Base-by-base conservation (phyloP, 1,140 invertebrate genomes). In the Polyergus mexicanus region DNA sequence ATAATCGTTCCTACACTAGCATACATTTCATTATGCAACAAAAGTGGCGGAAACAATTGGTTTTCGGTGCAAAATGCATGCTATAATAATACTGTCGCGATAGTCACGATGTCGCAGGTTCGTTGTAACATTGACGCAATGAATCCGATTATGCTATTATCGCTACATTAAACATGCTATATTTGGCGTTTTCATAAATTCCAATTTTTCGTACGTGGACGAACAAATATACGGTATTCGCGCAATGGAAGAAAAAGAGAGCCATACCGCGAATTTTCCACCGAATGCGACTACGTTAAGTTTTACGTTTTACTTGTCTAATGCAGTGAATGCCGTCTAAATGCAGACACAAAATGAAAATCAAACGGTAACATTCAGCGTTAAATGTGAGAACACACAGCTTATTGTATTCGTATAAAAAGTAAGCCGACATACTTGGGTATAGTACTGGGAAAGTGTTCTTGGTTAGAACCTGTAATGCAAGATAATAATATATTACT, bases 91-190 rank as follows among this genome's bases (percentile, higher is more conserved):
- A 25, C 44, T 54, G 44, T 22, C 76, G 32, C 51, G 44, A 80
- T 80, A 19, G 4, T 25, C 76, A 63, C 62, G 66, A 54, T 81
- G 54, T 60, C 63, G 76, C 76, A 11, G 56, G 47, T 80, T 51
- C 44, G 78, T 71, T 66, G 35, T 81, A 81, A 81, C 38, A 81
- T 81, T 68, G 78, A 81, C 25, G 65, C 51, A 54, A 56, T 25
- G 54, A 81, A 81, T 81, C 78, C 54, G 66, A 81, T 81, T 81
- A 72, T 68, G 54, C 78, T 60, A 81, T 81, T 81, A 81, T 58
- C 78, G 78, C 65, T 81, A 81, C 66, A 81, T 81, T 81, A 72
- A 81, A 81, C 78, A 81, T 54, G 66, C 54, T 71, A 13, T 51
- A 66, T 51, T 81, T 81, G 78, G 66, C 66, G 32, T 72, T 81